Conservation (phyloP, 2,888 invertebrate species). For the Sclerodermus sp. region DNA sequence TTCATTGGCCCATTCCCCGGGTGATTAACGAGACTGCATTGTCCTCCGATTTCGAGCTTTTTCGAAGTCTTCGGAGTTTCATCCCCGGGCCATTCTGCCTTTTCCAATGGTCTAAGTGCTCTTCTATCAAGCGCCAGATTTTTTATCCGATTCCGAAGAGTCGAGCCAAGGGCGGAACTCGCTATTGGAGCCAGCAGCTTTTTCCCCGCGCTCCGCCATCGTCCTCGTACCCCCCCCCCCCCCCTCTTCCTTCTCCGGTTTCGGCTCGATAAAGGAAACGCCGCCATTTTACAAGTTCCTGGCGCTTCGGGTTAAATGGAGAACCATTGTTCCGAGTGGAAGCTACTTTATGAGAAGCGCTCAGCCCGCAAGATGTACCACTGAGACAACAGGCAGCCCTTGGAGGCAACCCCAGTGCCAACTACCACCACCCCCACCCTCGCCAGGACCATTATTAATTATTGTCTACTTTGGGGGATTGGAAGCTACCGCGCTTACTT, state of each 20-base stretch:
- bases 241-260: slow-evolving; percentile 1
- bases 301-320: slow-evolving; percentile 11
- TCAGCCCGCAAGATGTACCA: not conserved
- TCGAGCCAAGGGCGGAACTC: too few species aligned
- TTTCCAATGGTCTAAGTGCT: not conserved
- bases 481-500: slow-evolving; percentile 17
- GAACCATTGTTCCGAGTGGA: slow-evolving; percentile 9
- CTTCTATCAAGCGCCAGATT: too few species aligned
- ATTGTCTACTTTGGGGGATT: slow-evolving; percentile 33
- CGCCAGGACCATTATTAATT: slow-evolving; percentile 37
- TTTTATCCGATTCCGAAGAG: too few species aligned
- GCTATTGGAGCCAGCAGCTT: too few species aligned
- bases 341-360: slow-evolving; percentile 6
- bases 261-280: not conserved
- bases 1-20: not conserved
- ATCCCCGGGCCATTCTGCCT: slow-evolving; percentile 1
- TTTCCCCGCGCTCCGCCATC: too few species aligned
- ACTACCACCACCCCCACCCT: slow-evolving; percentile 15
- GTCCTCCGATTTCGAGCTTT: slow-evolving; percentile 9
- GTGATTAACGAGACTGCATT: slow-evolving; percentile 24
- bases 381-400: slow-evolving; percentile 9
- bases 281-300: slow-evolving; percentile 5
- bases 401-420: slow-evolving; percentile 3
- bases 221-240: not conserved
- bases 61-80: slow-evolving; percentile 7